A percentile compares a stretch with the other conserved stretches of the same genome.
These are phyloP conservation scores for Argentina silus DNA, from an alignment of 2,797 vertebrate species.

Conservation along the genomic window DNA sequence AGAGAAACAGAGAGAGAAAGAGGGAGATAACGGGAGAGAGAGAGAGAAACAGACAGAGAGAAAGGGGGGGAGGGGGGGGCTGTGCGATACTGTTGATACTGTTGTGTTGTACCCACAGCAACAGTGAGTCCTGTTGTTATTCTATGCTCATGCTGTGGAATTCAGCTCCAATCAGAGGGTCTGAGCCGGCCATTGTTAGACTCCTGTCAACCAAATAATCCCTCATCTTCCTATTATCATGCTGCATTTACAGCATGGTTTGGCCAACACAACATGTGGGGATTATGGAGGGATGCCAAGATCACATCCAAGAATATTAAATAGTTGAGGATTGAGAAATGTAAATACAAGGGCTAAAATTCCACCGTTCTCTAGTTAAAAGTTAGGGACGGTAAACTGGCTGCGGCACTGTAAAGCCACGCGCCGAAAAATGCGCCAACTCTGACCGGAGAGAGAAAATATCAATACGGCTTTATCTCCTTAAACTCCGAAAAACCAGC, in stretches of 20 bases:
- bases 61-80: not conserved
- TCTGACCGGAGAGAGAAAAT: slow-evolving; percentile 19
- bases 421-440: not conserved
- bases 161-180: slow-evolving; percentile 35
- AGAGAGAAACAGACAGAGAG: not conserved
- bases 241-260: slow-evolving; percentile 4
- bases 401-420: not conserved
- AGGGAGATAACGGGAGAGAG: not conserved
- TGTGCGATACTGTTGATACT: not conserved
- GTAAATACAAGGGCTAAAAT: not conserved
- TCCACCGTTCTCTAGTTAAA: not conserved
- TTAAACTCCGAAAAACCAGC: not conserved
- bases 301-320: not conserved
- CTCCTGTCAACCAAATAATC: slow-evolving; percentile 39
- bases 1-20: slow-evolving; percentile 17
- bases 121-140: slow-evolving; percentile 16
- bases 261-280: slow-evolving; percentile 4
- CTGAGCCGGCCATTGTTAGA: slow-evolving; percentile 30
- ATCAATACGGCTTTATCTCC: slow-evolving; percentile 30
- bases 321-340: too few relatives aligned
- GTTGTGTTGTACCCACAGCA: not conserved
- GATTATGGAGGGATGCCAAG: not conserved
- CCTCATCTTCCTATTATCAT: slow-evolving; percentile 27
- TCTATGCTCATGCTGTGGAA: slow-evolving; percentile 18
- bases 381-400: not conserved